phyloP scores from a whole-genome alignment of 2,113 vertebrate genomes.

The Taxidea taxus region DNA sequence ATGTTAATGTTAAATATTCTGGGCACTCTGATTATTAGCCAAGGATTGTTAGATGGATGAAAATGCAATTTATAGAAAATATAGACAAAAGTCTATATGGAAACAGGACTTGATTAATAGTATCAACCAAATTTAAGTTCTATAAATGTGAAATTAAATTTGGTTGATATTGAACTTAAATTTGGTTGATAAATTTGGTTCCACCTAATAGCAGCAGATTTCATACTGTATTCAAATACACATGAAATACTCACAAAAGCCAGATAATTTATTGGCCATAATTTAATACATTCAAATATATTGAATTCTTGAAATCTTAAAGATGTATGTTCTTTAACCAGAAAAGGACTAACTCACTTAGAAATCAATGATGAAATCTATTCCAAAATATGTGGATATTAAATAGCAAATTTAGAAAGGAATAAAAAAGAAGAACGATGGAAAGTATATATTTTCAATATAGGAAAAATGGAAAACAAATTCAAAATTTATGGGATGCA shows the following conservation, averaged over 20 bases:
- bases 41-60: background rate
- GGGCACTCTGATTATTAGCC: background rate
- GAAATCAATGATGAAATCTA: background rate
- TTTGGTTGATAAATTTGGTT: too few species aligned
- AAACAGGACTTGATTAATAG: background rate
- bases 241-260: background rate
- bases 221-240: background rate
- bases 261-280: background rate
- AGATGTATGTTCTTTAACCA: background rate
- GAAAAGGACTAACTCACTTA: background rate
- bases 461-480: background rate
- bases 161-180: too few species aligned
- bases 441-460: background rate
- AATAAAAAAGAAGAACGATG: background rate
- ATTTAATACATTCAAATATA: background rate
- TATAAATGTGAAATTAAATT: background rate
- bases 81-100: background rate
- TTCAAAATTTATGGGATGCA: background rate
- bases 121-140: background rate
- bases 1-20: background rate
- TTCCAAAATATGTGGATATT: background rate
- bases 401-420: background rate
- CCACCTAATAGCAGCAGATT: background rate
- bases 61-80: background rate
- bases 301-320: background rate